Evolutionary conservation across 2,888 invertebrate genomes (phyloP), one percentile per base, ranked within the genome.

Genomic region (Hyppa rectilinea): DNA sequence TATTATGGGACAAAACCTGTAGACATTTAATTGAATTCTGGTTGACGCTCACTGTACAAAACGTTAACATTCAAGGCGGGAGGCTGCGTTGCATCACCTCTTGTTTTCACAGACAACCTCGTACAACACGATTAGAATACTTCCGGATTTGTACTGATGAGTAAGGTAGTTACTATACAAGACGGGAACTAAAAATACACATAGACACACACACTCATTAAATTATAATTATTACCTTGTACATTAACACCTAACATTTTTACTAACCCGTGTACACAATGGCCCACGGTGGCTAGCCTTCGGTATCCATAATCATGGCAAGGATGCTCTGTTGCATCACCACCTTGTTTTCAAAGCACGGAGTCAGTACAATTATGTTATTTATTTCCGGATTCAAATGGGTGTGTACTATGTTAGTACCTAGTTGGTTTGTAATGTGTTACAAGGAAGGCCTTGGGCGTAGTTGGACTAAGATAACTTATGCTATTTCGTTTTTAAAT

Each of bases 41-140:
- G 17, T 23, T 55, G 34, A 5, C 17, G 55, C 17, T 36, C 23
- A 55, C 0, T 23, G 55, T 40, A 71, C 58, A 66, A 40, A 61
- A 81, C 87, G 87, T 89, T 87, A 87, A 86, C 68, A 71, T 65
- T 84, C 88, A 89, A 89, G 90, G 89, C 80, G 70, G 71, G 83
- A 89, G 88, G 88, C 85, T 88, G 85, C 64, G 78, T 85, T 84
- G 83, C 85, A 80, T 83, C 78, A 81, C 63, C 73, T 34, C 55
- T 67, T 67, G 61, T 71, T 52, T 64, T 61, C 76, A 64, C 43
- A 70, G 55, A 65, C 78, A 81, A 71, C 84, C 81, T 84, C 77
- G 75, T 2, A 26, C 36, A 47, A 17, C 38, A 40, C 55, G 62
- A n/a, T 10, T 17, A 10, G 20, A 34, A 45, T 40, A 67, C 76